Base-by-base conservation (phyloP, 2,888 invertebrate genomes). In the Scaptomyza reducta region DNA sequence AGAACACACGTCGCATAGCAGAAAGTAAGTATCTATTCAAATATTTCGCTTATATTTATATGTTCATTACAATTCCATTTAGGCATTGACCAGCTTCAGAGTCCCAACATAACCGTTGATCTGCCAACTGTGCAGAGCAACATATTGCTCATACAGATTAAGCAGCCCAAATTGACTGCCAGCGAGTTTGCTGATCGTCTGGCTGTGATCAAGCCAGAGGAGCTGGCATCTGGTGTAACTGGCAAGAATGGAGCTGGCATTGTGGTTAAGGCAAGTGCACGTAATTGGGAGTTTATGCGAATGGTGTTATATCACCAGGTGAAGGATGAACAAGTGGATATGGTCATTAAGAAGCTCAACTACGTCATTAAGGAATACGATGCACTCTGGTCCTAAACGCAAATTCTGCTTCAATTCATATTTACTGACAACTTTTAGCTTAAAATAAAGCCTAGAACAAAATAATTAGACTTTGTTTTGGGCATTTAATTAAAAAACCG, bases 281-380 rank as follows among this genome's bases (percentile, higher is more conserved):
- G 95, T 75, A 93, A 94, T 70, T 91, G 92, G 63, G 92, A 93
- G 49, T 93, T 93, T 22, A 92, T 95, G 1, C 93, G 97, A 49
- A 92, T 97, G 67, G 96, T 96, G 10, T 89, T 95, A 4, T 95
- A 96, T 90, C 93, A 94, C 77, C 95, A 96, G 88, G 94, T 97
- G 45, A 92, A 92, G 1, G 95, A 95, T 75, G 93, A 94, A 71
- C 94, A 95, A 78, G 92, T 95, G 6, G 93, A 94, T 87, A 92
- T 94, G 60, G 94, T 95, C 60, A 94, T 96, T 77, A 93, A 94
- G 89, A 97, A 97, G 92, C 92, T 97, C 59, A 92, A 92, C 0
- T 94, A 93, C 72, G 95, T 96, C 16, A 94, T 96, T 65, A 93
- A 92, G 65, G 94, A 95, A 89, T 91, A 94, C 40, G 94, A 94